phyloP scores from a whole-genome alignment of 2,888 invertebrate species.

The Gymnosoma rotundatum region DNA sequence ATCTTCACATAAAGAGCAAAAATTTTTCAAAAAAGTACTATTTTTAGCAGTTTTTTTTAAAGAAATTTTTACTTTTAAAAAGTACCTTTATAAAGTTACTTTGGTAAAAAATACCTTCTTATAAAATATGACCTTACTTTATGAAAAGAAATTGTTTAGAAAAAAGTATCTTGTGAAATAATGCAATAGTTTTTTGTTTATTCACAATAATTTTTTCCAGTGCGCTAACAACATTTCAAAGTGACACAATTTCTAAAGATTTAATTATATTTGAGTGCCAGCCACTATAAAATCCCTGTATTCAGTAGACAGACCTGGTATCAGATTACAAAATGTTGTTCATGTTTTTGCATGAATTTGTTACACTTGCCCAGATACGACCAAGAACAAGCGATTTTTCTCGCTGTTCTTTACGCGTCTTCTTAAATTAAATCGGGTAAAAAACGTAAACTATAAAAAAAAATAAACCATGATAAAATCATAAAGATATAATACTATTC shows the following conservation, averaged over 20 bases:
- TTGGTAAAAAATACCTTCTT: too few species aligned
- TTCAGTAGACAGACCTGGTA: conserved; percentile 13
- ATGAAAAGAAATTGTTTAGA: not conserved
- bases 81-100: too few species aligned
- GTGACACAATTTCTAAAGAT: conserved; percentile 44
- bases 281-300: not conserved
- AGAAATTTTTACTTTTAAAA: too few species aligned
- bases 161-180: too few species aligned
- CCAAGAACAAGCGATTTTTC: conserved; percentile 31
- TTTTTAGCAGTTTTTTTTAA: too few species aligned
- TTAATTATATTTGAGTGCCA: conserved; percentile 39
- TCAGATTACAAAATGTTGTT: conserved; percentile 69
- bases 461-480: conserved; percentile 56
- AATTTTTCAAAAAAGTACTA: too few species aligned
- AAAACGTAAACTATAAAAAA: not conserved
- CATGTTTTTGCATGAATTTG: conserved; percentile 65
- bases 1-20: too few species aligned
- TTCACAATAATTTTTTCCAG: not conserved
- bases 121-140: too few species aligned
- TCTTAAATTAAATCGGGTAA: conserved; percentile 29
- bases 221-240: conserved; percentile 11
- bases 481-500: conserved; percentile 64
- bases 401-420: conserved; percentile 39
- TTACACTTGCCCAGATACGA: conserved; percentile 59
- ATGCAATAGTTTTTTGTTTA: too few species aligned